Evolutionary conservation across 2,797 vertebrate genomes (phyloP).

Genomic region (Acipenser ruthenus): DNA sequence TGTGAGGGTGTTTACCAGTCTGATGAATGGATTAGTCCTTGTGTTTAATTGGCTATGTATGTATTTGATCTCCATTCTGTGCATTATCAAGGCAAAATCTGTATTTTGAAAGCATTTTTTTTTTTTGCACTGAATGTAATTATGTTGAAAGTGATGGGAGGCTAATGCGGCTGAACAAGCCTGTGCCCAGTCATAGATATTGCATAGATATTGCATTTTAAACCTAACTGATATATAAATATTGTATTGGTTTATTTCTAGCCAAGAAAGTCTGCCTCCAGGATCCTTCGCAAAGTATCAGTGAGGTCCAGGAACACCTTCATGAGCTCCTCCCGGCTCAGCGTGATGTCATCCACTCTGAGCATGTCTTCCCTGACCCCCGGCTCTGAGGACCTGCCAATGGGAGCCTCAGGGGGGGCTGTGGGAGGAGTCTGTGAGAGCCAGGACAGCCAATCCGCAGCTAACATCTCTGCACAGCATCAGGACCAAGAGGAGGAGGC

Average conservation of each 20-base stretch:
- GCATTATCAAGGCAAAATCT: not conserved
- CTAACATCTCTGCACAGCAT: too few species aligned
- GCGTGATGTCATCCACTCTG: constrained; percentile 34
- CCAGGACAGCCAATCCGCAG: too few species aligned
- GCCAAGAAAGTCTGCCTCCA: constrained; percentile 18
- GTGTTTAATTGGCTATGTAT: constrained; percentile 41
- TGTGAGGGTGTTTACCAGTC: constrained; percentile 37
- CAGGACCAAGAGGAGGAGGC: too few species aligned
- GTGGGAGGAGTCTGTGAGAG: too few species aligned
- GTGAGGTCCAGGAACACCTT: constrained; percentile 26
- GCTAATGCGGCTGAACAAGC: not conserved
- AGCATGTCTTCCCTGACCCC: constrained; percentile 43
- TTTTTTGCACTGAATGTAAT: not conserved
- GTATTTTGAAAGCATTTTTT: not conserved
- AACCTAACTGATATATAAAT: not conserved
- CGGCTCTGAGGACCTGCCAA: constrained; percentile 31
- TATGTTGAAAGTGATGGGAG: too few species aligned
- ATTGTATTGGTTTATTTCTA: not conserved
- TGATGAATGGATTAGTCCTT: constrained; percentile 31
- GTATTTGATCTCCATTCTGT: constrained; percentile 23
- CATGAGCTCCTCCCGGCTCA: constrained; percentile 36
- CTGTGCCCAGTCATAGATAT: not conserved
- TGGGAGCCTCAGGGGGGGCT: not conserved
- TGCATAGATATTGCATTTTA: not conserved
- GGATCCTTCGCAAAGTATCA: constrained; percentile 13